Evolutionary conservation across 1,140 invertebrate genomes (phyloP), one percentile per base, ranked within the genome.

Genomic region (Meloidogyne hapla): DNA sequence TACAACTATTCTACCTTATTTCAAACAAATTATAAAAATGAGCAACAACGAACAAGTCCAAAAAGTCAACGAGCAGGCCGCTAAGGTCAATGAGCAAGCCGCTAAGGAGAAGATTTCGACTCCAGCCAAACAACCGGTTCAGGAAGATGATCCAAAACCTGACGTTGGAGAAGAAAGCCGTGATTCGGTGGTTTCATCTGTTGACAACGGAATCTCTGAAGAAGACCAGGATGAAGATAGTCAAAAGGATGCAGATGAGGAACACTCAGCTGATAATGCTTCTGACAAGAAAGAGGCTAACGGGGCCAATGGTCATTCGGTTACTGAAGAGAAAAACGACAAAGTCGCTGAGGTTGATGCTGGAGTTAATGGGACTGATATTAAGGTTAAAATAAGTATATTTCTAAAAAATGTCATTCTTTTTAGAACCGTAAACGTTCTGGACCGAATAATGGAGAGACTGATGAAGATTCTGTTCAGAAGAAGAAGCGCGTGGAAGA

Each of bases 401-500:
- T 56, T 56, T 56, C 5, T n/a, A n/a, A 5, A n/a, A 56, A n/a
- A n/a, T 6, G 1, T 18, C 18, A 6, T 6, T 56, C 6, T 42
- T 56, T 56, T 8, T 56, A 56, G 48, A 56, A 56, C n/a, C 48
- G 48, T 1, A 56, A 56, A n/a, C 48, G 48, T 56, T n/a, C 48
- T n/a, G 48, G 48, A 56, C 48, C 18, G 6, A 8, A n/a, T n/a
- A 18, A 56, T 9, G 6, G 6, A n/a, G 18, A n/a, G 18, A 13
- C 18, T 5, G 8, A n/a, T 56, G 48, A 56, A n/a, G 48, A 33
- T 33, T 33, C 48, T n/a, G 48, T 45, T 26, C 70, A 73, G 18
- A 73, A 73, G 70, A 73, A 73, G 56, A 6, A 61, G 56, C 42
- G 70, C 33, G 56, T 73, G 10, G 70, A 73, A 21, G 23, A 61